These are phyloP conservation scores for Varecia variegata DNA, from an alignment of 2,797 vertebrate species.

Conservation along the genomic window DNA sequence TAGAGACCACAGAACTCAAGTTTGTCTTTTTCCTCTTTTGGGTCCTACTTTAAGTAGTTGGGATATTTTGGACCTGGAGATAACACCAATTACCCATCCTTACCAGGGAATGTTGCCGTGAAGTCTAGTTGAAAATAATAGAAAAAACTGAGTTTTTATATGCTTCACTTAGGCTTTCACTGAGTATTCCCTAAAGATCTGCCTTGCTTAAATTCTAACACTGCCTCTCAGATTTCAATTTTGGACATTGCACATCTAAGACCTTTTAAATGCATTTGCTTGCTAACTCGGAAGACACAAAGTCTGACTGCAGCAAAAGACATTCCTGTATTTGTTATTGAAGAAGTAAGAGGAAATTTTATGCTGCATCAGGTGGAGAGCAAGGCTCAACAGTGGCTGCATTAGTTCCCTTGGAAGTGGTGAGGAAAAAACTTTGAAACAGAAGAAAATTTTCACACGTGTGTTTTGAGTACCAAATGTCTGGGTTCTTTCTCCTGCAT, in stretches of 20 bases:
- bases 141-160: conserved; percentile 76
- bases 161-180: conserved; percentile 71
- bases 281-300: conserved; percentile 74
- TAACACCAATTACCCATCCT: conserved; percentile 60
- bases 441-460: conserved; percentile 50
- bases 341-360: conserved; percentile 53
- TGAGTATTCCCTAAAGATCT: conserved; percentile 70
- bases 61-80: conserved; percentile 73
- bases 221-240: conserved; percentile 71
- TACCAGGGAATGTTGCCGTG: conserved; percentile 58
- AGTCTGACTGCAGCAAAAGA: conserved; percentile 71
- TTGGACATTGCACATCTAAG: conserved; percentile 64
- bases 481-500: conserved; percentile 13
- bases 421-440: conserved; percentile 63
- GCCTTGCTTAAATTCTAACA: conserved; percentile 79
- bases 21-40: conserved; percentile 76
- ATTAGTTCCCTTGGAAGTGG: conserved; percentile 54
- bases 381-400: conserved; percentile 63
- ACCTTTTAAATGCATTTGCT: conserved; percentile 67
- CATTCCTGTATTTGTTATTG: conserved; percentile 79
- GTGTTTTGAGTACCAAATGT: conserved; percentile 64
- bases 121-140: conserved; percentile 73
- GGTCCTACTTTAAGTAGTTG: conserved; percentile 74
- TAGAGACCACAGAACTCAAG: conserved; percentile 75
- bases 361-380: conserved; percentile 59